Conservation (phyloP, 2,797 vertebrate species). For the Sebastes oblongus region DNA sequence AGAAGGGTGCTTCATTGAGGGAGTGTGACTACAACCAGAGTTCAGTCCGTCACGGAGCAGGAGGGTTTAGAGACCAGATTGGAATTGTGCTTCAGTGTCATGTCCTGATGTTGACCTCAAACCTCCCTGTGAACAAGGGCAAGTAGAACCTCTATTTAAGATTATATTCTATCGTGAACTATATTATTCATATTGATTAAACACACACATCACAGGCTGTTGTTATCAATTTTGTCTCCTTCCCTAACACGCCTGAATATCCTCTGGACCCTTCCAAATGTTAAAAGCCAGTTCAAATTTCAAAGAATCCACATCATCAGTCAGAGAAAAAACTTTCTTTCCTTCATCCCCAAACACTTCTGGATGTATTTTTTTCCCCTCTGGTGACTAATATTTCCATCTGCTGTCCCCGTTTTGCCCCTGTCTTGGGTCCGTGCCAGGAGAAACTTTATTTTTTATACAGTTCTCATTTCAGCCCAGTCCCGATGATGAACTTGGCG, state of each 20-base stretch:
- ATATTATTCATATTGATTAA: neutral
- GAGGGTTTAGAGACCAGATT: too few species aligned
- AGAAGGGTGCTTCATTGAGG: too few species aligned
- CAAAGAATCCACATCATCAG: neutral
- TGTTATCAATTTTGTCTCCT: neutral
- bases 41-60: too few species aligned
- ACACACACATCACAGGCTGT: neutral
- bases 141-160: neutral
- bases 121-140: neutral
- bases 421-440: neutral
- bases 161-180: neutral
- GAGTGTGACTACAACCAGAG: too few species aligned
- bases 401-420: slow-evolving; percentile 20
- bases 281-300: slow-evolving; percentile 1
- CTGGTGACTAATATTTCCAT: slow-evolving; percentile 24
- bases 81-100: neutral
- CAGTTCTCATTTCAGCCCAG: slow-evolving; percentile 19
- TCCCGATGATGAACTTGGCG: slow-evolving; percentile 6
- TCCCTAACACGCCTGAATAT: neutral
- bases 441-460: slow-evolving; percentile 29
- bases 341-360: neutral
- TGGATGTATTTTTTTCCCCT: neutral
- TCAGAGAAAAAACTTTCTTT: slow-evolving; percentile 2
- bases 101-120: neutral
- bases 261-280: neutral